Percentiles rank a stretch among this genome's conserved stretches.
Conservation (phyloP, 1,140 invertebrate genomes). For the Phocides pigmalion region DNA sequence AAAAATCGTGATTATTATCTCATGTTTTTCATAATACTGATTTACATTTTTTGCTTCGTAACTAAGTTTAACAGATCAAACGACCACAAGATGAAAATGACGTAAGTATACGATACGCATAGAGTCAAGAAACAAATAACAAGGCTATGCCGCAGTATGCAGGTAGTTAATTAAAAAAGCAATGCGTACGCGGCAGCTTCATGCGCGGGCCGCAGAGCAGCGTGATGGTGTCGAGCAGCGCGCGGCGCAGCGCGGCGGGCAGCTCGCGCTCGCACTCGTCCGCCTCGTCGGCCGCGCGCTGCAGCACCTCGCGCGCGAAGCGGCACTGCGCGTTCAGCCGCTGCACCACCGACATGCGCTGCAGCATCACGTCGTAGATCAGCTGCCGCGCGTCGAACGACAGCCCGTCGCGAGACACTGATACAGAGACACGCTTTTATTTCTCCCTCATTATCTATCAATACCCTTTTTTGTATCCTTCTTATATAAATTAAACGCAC, state of each 20-base stretch:
- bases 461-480: no score
- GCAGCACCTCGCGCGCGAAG: constrained; percentile 63
- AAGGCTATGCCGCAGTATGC: no score
- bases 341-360: constrained; percentile 68
- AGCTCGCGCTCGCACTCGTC: constrained; percentile 52
- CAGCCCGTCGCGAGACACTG: constrained; percentile 42
- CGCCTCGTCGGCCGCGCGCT: constrained; percentile 59
- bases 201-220: constrained; percentile 65
- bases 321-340: constrained; percentile 70
- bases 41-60: no score
- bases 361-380: constrained; percentile 79
- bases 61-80: no score
- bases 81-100: no score
- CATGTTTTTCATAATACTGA: neutral
- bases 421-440: neutral
- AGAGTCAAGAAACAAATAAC: no score
- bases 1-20: neutral
- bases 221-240: constrained; percentile 63
- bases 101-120: no score
- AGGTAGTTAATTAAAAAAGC: neutral
- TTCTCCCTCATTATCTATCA: no score
- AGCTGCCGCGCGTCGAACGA: constrained; percentile 70
- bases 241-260: constrained; percentile 45
- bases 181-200: constrained; percentile 51
- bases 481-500: no score